Conservation (phyloP, 1,140 invertebrate species). For the Brachystomella parvula region DNA sequence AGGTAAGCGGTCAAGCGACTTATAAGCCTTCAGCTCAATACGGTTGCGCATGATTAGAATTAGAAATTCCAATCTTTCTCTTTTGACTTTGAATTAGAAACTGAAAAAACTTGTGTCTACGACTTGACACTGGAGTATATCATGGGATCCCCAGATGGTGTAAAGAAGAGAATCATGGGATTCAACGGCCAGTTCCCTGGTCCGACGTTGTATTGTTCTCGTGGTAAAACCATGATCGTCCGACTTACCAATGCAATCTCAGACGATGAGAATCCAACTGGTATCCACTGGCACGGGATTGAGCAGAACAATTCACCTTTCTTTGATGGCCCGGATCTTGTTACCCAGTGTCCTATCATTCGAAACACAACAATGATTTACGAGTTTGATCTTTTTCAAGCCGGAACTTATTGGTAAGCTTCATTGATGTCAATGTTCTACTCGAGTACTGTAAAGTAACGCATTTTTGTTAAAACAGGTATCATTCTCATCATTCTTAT, state of each 20-base stretch:
- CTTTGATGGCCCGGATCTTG: constrained; percentile 13
- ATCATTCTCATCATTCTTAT: constrained; percentile 10
- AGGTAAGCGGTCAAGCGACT: too few species aligned
- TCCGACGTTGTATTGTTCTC: neutral
- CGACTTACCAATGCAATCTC: constrained; percentile 10
- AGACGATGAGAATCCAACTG: constrained; percentile 13
- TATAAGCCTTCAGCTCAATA: too few species aligned
- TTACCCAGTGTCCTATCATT: constrained; percentile 18
- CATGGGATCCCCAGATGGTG: constrained; percentile 14
- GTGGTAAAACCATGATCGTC: constrained; percentile 3
- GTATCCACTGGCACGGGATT: constrained; percentile 19
- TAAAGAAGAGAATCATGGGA: constrained; percentile 9
- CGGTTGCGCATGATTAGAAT: too few species aligned
- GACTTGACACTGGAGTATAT: neutral
- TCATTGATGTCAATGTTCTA: too few species aligned
- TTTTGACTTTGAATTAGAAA: too few species aligned
- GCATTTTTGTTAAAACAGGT: too few species aligned
- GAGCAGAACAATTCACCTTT: neutral
- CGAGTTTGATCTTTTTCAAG: neutral
- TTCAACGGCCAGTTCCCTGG: constrained; percentile 20
- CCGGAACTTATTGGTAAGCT: constrained; percentile 16
- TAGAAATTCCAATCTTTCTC: too few species aligned
- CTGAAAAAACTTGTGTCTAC: neutral
- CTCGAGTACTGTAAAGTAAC: too few species aligned
- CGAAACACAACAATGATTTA: neutral